Evolutionary conservation across 2,888 invertebrate genomes (phyloP), one percentile per base, ranked within the genome.

Genomic region (Drosophila subquinaria): DNA sequence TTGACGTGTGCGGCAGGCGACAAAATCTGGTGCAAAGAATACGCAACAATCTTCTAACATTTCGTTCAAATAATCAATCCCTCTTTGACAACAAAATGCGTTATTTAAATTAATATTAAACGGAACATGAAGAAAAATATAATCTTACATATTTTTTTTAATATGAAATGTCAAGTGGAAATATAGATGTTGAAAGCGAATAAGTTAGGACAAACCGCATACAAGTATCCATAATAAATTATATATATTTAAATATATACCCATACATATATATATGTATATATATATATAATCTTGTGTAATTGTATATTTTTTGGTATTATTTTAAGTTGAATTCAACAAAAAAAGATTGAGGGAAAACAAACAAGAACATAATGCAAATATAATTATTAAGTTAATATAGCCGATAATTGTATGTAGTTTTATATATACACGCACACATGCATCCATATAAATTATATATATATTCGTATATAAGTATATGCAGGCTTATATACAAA

Each of bases 361-460:
- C 5, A n/a, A 27, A 61, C 15, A 38, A 17, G 27, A 68, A 66
- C 52, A 47, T 69, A 57, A 73, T 73, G 73, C 71, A 81, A 60
- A 73, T 68, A 69, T 69, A 67, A 53, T 33, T 55, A 63, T 64
- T 83, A 86, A 79, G 84, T 72, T 42, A 62, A 70, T 70, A 60
- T 79, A 87, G 66, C 63, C 50, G 53, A 57, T 79, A 84, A 70
- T 72, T 81, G 76, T 83, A 79, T 82, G 74, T 82, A 81, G 77
- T 68, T 79, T 76, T 81, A 81, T 67, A 74, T 71, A 70, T 62
- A 81, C 57, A 76, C 47, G 52, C 56, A 65, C 45, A 65, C 35
- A 61, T 27, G 59, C 61, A 59, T 50, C 53, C 53, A 65, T 15
- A 48, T 57, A 53, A 48, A 36, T 33, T 15, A 45, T 55, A 38